These are phyloP conservation scores for Nannoperca australis DNA, from an alignment of 2,797 vertebrate species.

Conservation along the genomic window DNA sequence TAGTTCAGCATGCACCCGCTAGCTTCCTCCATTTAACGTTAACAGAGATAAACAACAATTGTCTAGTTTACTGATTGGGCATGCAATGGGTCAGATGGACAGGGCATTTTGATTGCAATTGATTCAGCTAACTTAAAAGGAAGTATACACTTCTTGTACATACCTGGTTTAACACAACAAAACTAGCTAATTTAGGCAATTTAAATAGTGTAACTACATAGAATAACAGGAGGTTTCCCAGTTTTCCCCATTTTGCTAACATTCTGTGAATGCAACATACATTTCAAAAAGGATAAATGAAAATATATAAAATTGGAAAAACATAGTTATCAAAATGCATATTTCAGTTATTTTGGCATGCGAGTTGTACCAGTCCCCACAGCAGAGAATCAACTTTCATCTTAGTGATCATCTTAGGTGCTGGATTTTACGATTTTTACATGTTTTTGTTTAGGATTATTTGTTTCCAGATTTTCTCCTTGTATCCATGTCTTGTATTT, in stretches of 20 bases:
- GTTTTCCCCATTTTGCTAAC: conserved; percentile 9
- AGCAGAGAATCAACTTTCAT: conserved; percentile 40
- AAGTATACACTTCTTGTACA: background rate
- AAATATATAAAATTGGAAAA: conserved; percentile 8
- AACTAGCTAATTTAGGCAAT: background rate
- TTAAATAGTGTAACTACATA: background rate
- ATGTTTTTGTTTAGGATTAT: conserved; percentile 46
- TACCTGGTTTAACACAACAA: background rate
- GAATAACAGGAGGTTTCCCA: background rate
- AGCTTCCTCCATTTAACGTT: background rate
- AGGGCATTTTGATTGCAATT: background rate
- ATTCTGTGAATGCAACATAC: background rate
- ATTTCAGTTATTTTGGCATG: conserved; percentile 10
- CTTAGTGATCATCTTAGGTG: conserved; percentile 37
- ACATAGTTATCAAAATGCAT: background rate
- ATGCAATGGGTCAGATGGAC: background rate
- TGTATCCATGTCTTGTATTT: conserved; percentile 62
- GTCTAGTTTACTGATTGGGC: conserved; percentile 1
- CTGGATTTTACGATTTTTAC: conserved; percentile 47
- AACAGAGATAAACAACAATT: background rate
- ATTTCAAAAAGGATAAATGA: background rate
- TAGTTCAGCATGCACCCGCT: background rate
- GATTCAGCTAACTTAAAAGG: background rate
- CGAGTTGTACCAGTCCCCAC: conserved; percentile 59
- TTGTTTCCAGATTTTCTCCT: conserved; percentile 44